Evolutionary conservation across 2,888 invertebrate species (phyloP).

Genomic region (Agrochola litura): DNA sequence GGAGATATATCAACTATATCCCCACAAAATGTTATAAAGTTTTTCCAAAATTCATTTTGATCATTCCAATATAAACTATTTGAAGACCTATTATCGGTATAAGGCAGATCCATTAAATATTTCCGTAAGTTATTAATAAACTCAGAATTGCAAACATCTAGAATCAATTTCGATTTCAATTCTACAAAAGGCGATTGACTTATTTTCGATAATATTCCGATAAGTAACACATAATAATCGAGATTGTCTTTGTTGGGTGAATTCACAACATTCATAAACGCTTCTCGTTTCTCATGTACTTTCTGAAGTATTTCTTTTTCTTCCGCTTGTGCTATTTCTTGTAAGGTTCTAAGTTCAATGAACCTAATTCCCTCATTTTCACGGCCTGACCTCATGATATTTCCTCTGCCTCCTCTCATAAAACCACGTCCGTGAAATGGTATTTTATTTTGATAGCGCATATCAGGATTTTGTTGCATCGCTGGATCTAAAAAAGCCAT

Average conservation of each 20-base stretch:
- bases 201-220: conserved; percentile 82
- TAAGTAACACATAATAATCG: conserved; percentile 81
- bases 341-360: conserved; percentile 75
- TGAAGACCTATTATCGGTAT: conserved; percentile 60
- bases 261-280: conserved; percentile 77
- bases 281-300: conserved; percentile 75
- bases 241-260: conserved; percentile 70
- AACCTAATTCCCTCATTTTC: conserved; percentile 21
- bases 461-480: too few relatives aligned
- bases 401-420: conserved; percentile 49
- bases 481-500: too few relatives aligned
- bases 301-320: conserved; percentile 77
- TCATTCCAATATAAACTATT: conserved; percentile 81
- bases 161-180: conserved; percentile 77
- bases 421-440: too few relatives aligned
- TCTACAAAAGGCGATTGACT: conserved; percentile 80
- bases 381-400: conserved; percentile 9
- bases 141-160: conserved; percentile 80
- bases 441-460: too few relatives aligned
- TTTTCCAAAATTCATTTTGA: conserved; percentile 80
- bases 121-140: conserved; percentile 76
- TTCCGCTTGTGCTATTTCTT: too few relatives aligned
- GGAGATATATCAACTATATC: conserved; percentile 81
- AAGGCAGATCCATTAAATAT: conserved; percentile 81
- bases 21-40: too few relatives aligned